phyloP scores from a whole-genome alignment of 2,113 vertebrate species.

The Hyperopisus bebe region DNA sequence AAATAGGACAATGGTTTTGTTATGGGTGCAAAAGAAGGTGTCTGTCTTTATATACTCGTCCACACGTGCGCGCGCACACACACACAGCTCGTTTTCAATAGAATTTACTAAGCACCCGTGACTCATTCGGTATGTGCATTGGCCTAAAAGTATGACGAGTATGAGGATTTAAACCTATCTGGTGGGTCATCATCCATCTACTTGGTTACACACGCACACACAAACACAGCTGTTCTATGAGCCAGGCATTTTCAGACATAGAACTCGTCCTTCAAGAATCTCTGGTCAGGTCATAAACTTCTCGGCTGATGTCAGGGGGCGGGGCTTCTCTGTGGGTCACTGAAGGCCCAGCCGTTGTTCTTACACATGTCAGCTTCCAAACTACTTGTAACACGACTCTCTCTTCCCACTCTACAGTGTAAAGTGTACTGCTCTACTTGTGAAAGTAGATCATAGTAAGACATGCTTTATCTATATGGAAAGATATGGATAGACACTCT shows the following conservation, averaged over 20 bases:
- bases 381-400: neutral
- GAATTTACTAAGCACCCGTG: neutral
- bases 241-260: neutral
- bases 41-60: neutral
- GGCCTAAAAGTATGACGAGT: neutral
- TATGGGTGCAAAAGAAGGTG: neutral
- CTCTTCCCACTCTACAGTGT: neutral
- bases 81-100: neutral
- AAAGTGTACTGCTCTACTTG: neutral
- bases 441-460: neutral
- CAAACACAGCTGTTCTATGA: neutral
- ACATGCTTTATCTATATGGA: neutral
- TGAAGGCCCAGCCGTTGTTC: neutral
- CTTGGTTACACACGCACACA: neutral
- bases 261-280: neutral
- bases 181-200: neutral
- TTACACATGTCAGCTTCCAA: neutral
- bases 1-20: slow-evolving; percentile 1
- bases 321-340: neutral
- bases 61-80: neutral
- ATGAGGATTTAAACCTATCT: neutral
- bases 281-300: neutral
- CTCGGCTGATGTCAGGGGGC: neutral
- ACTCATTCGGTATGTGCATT: neutral
- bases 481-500: neutral